Evolutionary conservation across 2,113 vertebrate genomes (phyloP).

Genomic region (Clarias macrocephalus): DNA sequence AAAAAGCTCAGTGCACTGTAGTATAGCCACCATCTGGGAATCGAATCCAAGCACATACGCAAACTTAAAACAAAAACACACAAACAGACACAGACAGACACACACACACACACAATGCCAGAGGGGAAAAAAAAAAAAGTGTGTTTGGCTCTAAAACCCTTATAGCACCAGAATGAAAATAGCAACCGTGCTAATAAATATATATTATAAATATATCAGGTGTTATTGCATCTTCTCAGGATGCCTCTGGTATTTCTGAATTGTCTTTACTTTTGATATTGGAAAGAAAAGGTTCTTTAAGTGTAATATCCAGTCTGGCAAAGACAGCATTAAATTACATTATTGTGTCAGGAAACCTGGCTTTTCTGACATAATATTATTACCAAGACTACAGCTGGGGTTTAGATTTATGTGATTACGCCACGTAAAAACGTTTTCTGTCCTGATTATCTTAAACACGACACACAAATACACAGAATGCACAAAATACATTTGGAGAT

Average conservation of each 20-base stretch:
- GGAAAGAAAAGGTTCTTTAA: conserved; percentile 17
- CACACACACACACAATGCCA: not conserved
- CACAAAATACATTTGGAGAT: not conserved
- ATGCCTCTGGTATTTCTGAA: conserved; percentile 10
- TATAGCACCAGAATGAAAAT: not conserved
- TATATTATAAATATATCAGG: conserved; percentile 9
- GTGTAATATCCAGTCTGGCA: conserved; percentile 8
- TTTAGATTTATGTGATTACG: not conserved
- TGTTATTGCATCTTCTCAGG: conserved; percentile 13
- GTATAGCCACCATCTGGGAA: not conserved
- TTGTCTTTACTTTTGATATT: conserved; percentile 17
- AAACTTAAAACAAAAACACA: not conserved
- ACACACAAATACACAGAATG: not conserved
- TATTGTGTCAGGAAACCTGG: conserved; percentile 16
- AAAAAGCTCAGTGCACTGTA: not conserved
- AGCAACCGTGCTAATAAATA: conserved; percentile 8
- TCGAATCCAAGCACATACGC: not conserved
- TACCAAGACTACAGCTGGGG: not conserved
- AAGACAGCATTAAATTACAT: conserved; percentile 2
- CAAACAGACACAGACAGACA: not conserved
- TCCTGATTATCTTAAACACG: not conserved
- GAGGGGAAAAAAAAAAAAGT: not conserved
- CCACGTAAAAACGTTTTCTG: not conserved
- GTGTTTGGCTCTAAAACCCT: not conserved
- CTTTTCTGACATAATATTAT: conserved; percentile 17